Percentiles rank a stretch among this genome's conserved stretches.
These are phyloP conservation scores for Microtus agrestis DNA, from an alignment of 2,797 vertebrate species.

Conservation along the genomic window DNA sequence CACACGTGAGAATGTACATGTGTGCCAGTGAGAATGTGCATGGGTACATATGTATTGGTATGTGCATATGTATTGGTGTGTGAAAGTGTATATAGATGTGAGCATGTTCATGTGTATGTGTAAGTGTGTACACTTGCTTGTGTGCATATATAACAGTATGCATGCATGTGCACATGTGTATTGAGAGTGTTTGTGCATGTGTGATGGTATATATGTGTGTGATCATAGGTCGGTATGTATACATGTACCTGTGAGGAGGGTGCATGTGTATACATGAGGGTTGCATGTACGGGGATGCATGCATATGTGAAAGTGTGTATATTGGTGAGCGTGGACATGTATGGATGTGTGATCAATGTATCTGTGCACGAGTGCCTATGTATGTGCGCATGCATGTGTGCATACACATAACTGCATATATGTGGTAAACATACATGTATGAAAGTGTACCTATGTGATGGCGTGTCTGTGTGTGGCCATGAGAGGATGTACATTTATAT, in stretches of 20 bases:
- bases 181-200: neutral
- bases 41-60: too few species aligned
- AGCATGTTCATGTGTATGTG: neutral
- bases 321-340: neutral
- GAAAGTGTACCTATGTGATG: too few species aligned
- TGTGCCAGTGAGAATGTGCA: neutral
- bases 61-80: too few species aligned
- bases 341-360: neutral
- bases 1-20: neutral
- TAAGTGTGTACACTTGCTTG: rapidly evolving
- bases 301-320: too few species aligned
- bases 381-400: neutral
- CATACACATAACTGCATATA: neutral
- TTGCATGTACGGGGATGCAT: too few species aligned
- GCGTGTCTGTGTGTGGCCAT: neutral
- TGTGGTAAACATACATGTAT: neutral
- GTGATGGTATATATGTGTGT: neutral
- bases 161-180: neutral
- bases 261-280: neutral
- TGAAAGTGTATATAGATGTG: neutral
- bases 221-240: neutral
- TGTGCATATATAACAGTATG: neutral
- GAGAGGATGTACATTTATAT: neutral
- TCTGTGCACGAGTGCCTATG: neutral
- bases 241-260: neutral